Percentiles rank a stretch among this genome's conserved stretches.
These are phyloP conservation scores for Amiota minor DNA, from an alignment of 2,888 invertebrate species.

Conservation along the genomic window DNA sequence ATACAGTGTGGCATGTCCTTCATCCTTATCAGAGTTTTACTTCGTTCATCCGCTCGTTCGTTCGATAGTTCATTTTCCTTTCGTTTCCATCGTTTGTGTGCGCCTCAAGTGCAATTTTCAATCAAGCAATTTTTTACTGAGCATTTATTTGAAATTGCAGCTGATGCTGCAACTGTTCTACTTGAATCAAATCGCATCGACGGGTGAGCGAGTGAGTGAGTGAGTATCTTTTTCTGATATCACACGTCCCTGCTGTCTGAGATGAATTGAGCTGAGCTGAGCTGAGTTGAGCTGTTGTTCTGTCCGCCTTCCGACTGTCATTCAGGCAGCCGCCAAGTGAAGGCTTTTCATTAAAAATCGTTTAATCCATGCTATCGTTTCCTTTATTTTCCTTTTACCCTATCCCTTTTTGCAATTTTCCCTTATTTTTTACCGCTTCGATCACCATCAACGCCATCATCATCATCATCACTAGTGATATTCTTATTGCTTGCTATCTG, in stretches of 20 bases:
- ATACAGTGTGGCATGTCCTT: not conserved
- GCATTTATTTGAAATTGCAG: slow-evolving; percentile 50
- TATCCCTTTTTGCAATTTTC: slow-evolving; percentile 13
- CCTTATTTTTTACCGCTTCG: slow-evolving; percentile 18
- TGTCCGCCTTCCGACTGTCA: slow-evolving; percentile 42
- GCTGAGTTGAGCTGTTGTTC: not conserved
- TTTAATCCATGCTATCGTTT: slow-evolving; percentile 68
- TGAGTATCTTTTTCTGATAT: slow-evolving; percentile 40
- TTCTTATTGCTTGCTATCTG: slow-evolving; percentile 30
- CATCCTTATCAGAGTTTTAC: slow-evolving; percentile 20
- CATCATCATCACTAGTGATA: slow-evolving; percentile 26
- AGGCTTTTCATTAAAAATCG: slow-evolving; percentile 69
- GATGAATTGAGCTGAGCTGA: not conserved
- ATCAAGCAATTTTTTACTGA: slow-evolving; percentile 54
- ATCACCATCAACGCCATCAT: slow-evolving; percentile 11
- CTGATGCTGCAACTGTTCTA: slow-evolving; percentile 48
- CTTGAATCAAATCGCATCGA: not conserved
- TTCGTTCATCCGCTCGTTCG: not conserved
- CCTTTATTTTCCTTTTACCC: slow-evolving; percentile 19
- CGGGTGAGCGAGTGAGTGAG: not conserved
- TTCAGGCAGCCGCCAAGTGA: slow-evolving; percentile 55
- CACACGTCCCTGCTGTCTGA: not conserved
- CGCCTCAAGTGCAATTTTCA: slow-evolving; percentile 64
- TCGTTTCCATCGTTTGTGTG: slow-evolving; percentile 30
- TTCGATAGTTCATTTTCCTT: slow-evolving; percentile 10